Evolutionary conservation across 2,113 vertebrate species (phyloP), one percentile per base, ranked within the genome.

Genomic region (Crotalus viridis): DNA sequence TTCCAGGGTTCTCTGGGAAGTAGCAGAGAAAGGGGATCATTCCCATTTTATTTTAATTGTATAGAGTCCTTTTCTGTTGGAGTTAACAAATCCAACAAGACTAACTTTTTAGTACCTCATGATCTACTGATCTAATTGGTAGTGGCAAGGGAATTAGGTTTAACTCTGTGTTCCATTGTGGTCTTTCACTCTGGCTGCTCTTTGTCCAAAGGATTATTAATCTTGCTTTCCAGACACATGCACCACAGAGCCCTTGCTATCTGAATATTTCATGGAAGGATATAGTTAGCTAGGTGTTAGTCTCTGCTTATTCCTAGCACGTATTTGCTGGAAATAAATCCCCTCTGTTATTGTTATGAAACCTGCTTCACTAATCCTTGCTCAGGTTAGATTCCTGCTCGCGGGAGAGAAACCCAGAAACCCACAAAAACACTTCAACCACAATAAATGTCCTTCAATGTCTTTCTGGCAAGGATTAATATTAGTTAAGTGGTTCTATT

Each of bases 41-140:
- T 81, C 33, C 74, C 15, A 81, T 92, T 89, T 94, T n/a, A 91
- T 28, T 56, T 2, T 1, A 93, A 95, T 93, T 93, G 74, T 91
- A 88, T 92, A 86, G 3, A 92, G 17, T 91, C 93, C 93, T 93
- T 81, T 95, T 95, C 15, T 57, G 15, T 48, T 81, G 74, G 33
- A 43, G 33, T 3, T 81, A 81, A 81, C 33, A 43, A 81, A 81
- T 81, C 74, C 74, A 81, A 43, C 74, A 21, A 81, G 74, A 22
- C 33, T 81, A 81, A 81, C 7, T 43, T 81, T 81, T 81, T 81
- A 43, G 33, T 43, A 6, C 17, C 19, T 81, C 39, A 43, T 81
- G 33, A 81, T 39, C 69, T 74, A 74, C 13, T 74, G 15, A 74
- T 43, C 74, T 21, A 81, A 81, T 21, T 81, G 33, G 33, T 81